Base-by-base conservation (phyloP, 1,140 invertebrate species). In the Dryas iulia region DNA sequence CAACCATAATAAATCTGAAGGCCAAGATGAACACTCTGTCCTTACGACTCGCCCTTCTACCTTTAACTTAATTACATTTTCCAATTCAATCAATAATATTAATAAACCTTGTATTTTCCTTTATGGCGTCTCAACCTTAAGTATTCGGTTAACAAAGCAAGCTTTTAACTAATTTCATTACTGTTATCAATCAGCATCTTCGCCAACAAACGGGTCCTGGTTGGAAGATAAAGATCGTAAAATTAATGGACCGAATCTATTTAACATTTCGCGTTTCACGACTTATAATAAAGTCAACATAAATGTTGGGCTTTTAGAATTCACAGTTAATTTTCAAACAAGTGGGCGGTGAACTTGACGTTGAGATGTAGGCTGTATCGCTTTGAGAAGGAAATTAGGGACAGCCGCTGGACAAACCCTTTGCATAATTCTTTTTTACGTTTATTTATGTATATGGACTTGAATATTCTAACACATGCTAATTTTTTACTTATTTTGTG, bases 191-290 rank as follows among this genome's bases (percentile, higher is more conserved):
- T 47, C 24, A 14, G 23, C 14, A 60, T 60, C 59, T 60, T 21
- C 28, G 52, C 21, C 18, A 11, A 10, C 2, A 56, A 47, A n/a
- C 35, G 4, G 33, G 39, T 31, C 30, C n/a, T 56, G 39, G 39
- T 61, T 28, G 62, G 56, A 60, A 68, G 47, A 62, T 68, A 39
- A 68, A 69, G 53, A 63, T 69, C 59, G 52, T 63, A 58, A 69
- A 69, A 52, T 69, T 62, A 63, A 69, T 63, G 59, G 25, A 11
- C 31, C 53, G 66, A 62, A 59, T 54, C 23, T 11, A 56, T 56
- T 56, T 21, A 58, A 66, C 56, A 59, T 59, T 68, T 57, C 25
- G 24, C 59, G 47, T 47, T 68, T 68, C 66, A 57, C 23, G 56
- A 21, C 30, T 26, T 25, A 56, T 54, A 63, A 8, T 31, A 58